Conservation (phyloP, 2,113 vertebrate genomes). For the Nothocercus nigrocapillus region DNA sequence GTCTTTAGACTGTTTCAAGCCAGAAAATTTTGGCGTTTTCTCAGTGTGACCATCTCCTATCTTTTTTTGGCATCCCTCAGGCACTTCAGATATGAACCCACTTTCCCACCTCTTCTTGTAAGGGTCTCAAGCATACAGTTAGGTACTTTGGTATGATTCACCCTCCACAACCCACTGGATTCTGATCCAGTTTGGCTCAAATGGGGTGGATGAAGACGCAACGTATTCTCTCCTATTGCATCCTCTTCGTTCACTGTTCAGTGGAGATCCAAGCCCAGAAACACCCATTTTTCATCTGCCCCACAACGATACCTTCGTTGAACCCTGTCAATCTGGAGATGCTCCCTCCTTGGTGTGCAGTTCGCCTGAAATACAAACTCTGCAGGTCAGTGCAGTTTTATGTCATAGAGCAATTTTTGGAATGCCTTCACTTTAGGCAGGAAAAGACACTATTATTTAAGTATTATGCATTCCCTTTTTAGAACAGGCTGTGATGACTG, state of each 20-base stretch:
- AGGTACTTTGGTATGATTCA: background rate
- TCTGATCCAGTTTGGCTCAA: constrained; percentile 32
- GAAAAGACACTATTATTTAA: background rate
- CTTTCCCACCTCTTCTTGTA: background rate
- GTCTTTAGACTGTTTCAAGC: background rate
- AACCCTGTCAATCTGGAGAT: background rate
- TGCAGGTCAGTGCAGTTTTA: background rate
- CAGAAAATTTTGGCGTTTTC: background rate
- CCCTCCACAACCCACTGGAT: constrained; percentile 21
- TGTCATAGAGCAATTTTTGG: background rate
- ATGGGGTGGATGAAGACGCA: background rate
- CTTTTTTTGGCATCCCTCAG: background rate
- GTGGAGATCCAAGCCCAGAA: background rate
- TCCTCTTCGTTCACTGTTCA: background rate
- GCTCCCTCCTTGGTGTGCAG: background rate
- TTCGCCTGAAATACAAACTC: background rate
- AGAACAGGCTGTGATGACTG: background rate
- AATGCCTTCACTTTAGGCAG: background rate
- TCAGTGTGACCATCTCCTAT: fast-evolving
- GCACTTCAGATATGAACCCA: background rate
- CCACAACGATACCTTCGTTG: background rate
- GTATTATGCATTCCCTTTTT: background rate
- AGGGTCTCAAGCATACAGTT: background rate
- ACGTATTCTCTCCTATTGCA: background rate
- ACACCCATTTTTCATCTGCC: background rate